Conservation (phyloP, 2,888 invertebrate genomes). For the Drosophila fulvimacula region DNA sequence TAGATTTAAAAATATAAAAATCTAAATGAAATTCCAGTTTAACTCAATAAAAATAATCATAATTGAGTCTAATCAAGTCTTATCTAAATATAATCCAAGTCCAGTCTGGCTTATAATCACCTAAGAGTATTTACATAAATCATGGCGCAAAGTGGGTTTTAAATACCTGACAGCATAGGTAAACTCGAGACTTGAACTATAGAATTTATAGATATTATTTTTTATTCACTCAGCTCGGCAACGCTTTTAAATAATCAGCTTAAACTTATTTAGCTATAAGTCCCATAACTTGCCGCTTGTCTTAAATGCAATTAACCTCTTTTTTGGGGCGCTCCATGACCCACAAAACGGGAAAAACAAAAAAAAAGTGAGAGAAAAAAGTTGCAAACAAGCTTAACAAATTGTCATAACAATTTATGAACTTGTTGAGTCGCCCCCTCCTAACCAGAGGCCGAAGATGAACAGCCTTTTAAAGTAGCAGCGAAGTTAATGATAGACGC, state of each 20-base stretch:
- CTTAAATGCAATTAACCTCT: constrained; percentile 33
- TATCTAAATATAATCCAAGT: not conserved
- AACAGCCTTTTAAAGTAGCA: constrained; percentile 17
- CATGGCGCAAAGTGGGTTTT: not conserved
- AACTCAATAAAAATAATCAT: not conserved
- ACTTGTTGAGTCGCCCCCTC: constrained; percentile 35
- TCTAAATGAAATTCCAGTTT: too few relatives aligned
- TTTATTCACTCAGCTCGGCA: not conserved
- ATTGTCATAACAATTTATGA: constrained; percentile 71
- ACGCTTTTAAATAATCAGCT: constrained; percentile 6
- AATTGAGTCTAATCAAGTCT: not conserved
- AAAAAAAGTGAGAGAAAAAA: not conserved
- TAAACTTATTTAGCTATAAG: not conserved
- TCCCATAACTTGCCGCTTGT: not conserved
- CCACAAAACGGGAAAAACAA: constrained; percentile 8
- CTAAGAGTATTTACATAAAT: constrained; percentile 1
- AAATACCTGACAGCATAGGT: not conserved
- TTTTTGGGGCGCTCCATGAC: constrained; percentile 19
- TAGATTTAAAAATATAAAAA: too few relatives aligned
- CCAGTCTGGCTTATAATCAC: not conserved
- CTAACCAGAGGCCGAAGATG: constrained; percentile 23
- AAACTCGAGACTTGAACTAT: not conserved
- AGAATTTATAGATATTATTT: constrained; percentile 1
- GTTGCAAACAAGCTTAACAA: constrained; percentile 32
- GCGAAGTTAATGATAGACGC: constrained; percentile 31